Evolutionary conservation across 37 sponge, comb jelly and placozoan genomes (phyloP), one percentile per base, ranked within the genome.

Genomic region (Geodia barretti): DNA sequence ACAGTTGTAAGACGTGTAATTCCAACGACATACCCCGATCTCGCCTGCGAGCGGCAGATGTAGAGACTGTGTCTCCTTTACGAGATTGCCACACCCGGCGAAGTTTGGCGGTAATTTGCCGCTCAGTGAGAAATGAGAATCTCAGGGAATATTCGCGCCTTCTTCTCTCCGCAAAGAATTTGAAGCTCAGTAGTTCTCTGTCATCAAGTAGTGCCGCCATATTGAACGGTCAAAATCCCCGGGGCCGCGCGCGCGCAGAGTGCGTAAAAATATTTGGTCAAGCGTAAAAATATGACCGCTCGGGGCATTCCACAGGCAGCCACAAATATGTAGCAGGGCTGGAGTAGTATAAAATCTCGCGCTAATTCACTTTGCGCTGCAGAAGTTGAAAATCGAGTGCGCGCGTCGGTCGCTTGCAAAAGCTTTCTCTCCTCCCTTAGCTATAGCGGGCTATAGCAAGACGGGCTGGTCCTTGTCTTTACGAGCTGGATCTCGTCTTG

Each of bases 361-460:
- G 7, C 54, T 47, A 47, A 47, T 47, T 47, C 54, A 47, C 11
- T 47, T 47, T 72, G 82, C 73, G 41, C 58, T 81, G 73, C 82
- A 72, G 39, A 36, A 26, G 38, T 30, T 31, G 30, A 74, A 66
- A 25, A 62, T 65, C 30, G 66, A 47, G 54, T 47, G 54, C 7
- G 14, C 54, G 7, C 14, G 54, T 47, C 14, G 54, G 54, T 47
- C 54, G 54, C 54, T 47, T 7, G 11, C 14, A 47, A 47, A 14
- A 7, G 54, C 39, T 65, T 20, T 31, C 41, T 76, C 43, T 71
- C 39, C 43, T 73, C 70, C 62, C 60, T 23, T 31, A 70, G 89
- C 89, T 88, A 88, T 88, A 88, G 89, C 89, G 70, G 89, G 89
- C 89, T 88, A 81, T 90, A 80, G 90, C 90, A 79, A 89, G 91